A percentile compares a stretch with the other conserved stretches of the same genome.
Evolutionary conservation across 2,888 invertebrate species (phyloP).

Genomic region (Uloborus plumipes): DNA sequence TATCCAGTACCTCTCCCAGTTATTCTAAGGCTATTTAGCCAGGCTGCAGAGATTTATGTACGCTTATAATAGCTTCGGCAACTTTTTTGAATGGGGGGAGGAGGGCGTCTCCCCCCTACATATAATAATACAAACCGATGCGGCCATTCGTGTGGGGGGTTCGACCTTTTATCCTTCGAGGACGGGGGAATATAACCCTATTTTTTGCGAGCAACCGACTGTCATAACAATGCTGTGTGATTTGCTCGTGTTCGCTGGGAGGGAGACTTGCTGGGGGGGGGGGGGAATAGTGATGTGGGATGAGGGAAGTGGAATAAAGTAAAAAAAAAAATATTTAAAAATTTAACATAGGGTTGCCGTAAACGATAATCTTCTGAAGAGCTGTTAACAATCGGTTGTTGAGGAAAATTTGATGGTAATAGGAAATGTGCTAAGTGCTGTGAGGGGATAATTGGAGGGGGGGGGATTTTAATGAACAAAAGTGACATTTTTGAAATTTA

Average conservation of each 20-base stretch:
- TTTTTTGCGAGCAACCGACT: conserved; percentile 55
- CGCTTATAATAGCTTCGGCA: conserved; percentile 28
- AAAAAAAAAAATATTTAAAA: conserved; percentile 47
- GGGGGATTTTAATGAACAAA: no score
- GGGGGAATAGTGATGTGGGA: not conserved
- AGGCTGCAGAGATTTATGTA: conserved; percentile 36
- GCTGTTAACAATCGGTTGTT: no score
- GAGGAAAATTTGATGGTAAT: no score
- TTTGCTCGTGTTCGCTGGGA: conserved; percentile 48
- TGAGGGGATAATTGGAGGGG: no score
- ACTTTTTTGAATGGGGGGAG: not conserved
- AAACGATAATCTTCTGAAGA: not conserved
- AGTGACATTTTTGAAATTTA: no score
- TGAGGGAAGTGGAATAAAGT: conserved; percentile 23
- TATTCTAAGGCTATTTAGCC: conserved; percentile 61
- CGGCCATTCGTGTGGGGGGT: conserved; percentile 27
- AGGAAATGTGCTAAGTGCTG: no score
- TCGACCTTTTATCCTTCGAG: conserved; percentile 6
- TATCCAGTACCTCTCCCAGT: conserved; percentile 55
- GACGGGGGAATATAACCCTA: conserved; percentile 35
- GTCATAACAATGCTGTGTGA: conserved; percentile 61
- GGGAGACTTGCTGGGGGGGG: conserved; percentile 18
- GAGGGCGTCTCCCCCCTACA: conserved; percentile 6
- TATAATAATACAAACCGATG: conserved; percentile 58
- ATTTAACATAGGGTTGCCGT: conserved; percentile 43